A percentile compares a stretch with the other conserved stretches of the same genome.
phyloP scores from a whole-genome alignment of 2,113 vertebrate species.

The Paedocypris sp. region DNA sequence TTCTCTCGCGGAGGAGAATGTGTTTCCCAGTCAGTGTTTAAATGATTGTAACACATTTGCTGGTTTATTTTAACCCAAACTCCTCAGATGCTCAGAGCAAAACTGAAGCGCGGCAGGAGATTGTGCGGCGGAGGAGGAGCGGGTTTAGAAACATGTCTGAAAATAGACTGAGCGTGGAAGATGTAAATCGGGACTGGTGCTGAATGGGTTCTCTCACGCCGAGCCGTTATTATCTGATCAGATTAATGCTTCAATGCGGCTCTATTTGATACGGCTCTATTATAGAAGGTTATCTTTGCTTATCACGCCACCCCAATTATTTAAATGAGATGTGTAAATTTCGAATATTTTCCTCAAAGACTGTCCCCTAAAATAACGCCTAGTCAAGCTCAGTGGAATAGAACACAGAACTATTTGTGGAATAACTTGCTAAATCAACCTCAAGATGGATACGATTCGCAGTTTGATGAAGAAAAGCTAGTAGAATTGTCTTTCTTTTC shows the following conservation, averaged over 20 bases:
- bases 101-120: not conserved
- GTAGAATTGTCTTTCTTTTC: no score
- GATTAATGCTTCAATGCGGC: conserved; percentile 27
- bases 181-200: conserved; percentile 1
- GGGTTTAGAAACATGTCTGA: conserved; percentile 37
- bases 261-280: conserved; percentile 10
- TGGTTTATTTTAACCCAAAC: not conserved
- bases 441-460: no score
- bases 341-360: no score
- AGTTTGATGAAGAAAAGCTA: no score
- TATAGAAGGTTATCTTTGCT: not conserved
- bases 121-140: conserved; percentile 38
- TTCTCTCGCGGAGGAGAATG: no score
- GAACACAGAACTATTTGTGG: no score
- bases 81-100: not conserved
- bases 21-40: no score
- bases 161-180: conserved; percentile 20
- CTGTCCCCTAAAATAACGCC: no score
- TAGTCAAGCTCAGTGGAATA: no score
- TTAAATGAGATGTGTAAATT: not conserved
- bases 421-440: no score
- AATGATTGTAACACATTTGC: no score
- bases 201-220: conserved; percentile 17
- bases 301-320: not conserved
- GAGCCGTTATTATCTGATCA: conserved; percentile 48